Evolutionary conservation across 2,113 vertebrate species (phyloP), one percentile per base, ranked within the genome.

Genomic region (Cryptotis parvus): DNA sequence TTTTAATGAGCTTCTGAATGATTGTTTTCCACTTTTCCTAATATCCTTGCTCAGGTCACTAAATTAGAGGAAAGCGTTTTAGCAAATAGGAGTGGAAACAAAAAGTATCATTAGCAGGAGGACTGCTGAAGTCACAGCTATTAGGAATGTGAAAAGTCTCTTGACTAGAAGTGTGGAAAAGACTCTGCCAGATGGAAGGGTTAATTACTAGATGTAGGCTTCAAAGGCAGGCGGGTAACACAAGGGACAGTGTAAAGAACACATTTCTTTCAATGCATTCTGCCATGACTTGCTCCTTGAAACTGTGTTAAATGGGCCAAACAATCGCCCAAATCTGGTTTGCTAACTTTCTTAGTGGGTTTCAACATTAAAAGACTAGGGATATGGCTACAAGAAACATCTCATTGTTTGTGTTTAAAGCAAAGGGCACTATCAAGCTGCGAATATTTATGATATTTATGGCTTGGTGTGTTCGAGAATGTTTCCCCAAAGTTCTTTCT

Each of bases 1-100:
- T 97, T 97, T 97, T 96, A 97, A 96, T 97, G 93, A 96, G 91
- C 66, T 97, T 97, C 96, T 92, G 72, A 95, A 85, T 91, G 8
- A 94, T 87, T 96, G 52, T 97, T 97, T 97, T 95, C 92, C 85
- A 61, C 87, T 94, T 87, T 94, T 94, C 77, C 80, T 97, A 95
- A 74, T 95, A 93, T 93, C 89, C 88, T 45, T 52, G 63, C 41
- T 86, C 80, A 87, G 81, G 89, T 96, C 74, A 95, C 91, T 95
- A 88, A 96, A 97, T 97, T 90, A 94, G 85, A 95, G 68, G 83
- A 93, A 73, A 85, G 82, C 24, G 6, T 92, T 97, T 90, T 89
- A 79, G 90, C 35, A 79, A 90, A 68, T 69, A 68, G 82, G 77
- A 94, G 68, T 4, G 39, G 89, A 81, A 70, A 66, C 65, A 55